Conservation (phyloP, 2,113 vertebrate genomes). For the Amazona vittata region DNA sequence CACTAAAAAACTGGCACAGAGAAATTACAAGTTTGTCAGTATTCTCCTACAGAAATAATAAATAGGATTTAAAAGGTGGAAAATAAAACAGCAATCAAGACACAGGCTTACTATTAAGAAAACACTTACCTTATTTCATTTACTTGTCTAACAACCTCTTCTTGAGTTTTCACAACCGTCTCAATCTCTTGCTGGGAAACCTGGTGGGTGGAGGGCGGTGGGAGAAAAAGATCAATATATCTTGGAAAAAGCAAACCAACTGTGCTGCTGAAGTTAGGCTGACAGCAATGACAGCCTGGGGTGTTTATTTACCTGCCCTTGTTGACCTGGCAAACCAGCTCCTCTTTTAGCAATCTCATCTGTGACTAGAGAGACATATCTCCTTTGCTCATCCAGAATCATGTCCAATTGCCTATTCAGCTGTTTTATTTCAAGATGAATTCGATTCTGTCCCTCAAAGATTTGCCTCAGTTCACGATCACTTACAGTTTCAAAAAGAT, state of each 20-base stretch:
- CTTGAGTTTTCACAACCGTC: constrained; percentile 81
- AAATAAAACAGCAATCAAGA: not conserved
- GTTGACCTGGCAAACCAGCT: constrained; percentile 60
- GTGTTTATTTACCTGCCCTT: constrained; percentile 77
- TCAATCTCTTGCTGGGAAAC: constrained; percentile 80
- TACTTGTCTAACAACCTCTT: constrained; percentile 88
- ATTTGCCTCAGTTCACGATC: constrained; percentile 94
- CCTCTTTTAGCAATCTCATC: constrained; percentile 86
- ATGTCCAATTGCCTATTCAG: constrained; percentile 90
- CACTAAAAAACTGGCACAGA: not conserved
- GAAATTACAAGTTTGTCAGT: not conserved
- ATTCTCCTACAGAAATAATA: not conserved
- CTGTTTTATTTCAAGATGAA: constrained; percentile 97
- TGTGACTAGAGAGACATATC: constrained; percentile 84
- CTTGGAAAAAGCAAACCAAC: not conserved
- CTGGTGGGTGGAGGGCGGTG: constrained; percentile 32
- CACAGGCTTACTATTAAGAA: not conserved
- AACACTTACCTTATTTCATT: constrained; percentile 86
- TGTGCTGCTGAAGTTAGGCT: not conserved
- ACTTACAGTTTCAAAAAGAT: constrained; percentile 86
- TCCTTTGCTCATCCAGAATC: constrained; percentile 95
- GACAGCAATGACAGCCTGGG: not conserved
- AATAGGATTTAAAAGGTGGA: not conserved
- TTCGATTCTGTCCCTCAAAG: constrained; percentile 95
- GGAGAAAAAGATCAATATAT: not conserved